These are phyloP conservation scores for Dorcus parallelipipedus DNA, from an alignment of 2,888 invertebrate genomes.

Conservation along the genomic window DNA sequence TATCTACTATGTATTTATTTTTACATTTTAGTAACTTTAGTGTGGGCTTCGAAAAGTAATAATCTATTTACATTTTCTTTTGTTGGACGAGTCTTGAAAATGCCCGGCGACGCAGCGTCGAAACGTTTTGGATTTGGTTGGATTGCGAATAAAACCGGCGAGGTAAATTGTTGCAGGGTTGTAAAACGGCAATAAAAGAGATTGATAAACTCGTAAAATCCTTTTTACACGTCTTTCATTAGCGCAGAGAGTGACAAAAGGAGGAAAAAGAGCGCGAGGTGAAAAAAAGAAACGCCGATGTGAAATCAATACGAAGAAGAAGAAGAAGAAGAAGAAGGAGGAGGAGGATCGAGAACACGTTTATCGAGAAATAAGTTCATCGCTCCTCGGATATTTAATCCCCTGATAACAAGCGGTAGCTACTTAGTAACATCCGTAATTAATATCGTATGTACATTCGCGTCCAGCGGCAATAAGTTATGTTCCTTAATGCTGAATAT, in stretches of 20 bases:
- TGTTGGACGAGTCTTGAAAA: too few species aligned
- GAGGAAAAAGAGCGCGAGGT: conserved; percentile 1
- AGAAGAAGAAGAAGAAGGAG: too few species aligned
- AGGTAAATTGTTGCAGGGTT: conserved; percentile 6
- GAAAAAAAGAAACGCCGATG: conserved; percentile 13
- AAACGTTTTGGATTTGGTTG: too few species aligned
- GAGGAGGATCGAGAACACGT: conserved; percentile 24
- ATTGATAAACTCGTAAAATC: conserved; percentile 12
- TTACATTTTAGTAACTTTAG: too few species aligned
- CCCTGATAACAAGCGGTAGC: conserved; percentile 17
- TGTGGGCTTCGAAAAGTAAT: too few species aligned
- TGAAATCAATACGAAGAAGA: conserved; percentile 25
- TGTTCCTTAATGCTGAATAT: conserved; percentile 7
- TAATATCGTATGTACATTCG: conserved; percentile 10
- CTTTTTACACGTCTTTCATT: conserved; percentile 16
- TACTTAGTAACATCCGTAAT: conserved; percentile 16
- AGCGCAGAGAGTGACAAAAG: conserved; percentile 6
- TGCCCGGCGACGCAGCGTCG: too few species aligned
- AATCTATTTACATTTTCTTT: too few species aligned
- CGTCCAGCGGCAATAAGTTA: conserved; percentile 1
- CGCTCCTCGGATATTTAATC: conserved; percentile 20
- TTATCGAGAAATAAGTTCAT: conserved; percentile 29
- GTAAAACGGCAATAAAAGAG: conserved; percentile 8
- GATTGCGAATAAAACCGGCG: neutral
- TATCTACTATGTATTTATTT: too few species aligned